Percentiles rank a stretch among this genome's conserved stretches.
phyloP scores from a whole-genome alignment of 2,113 vertebrate species.

The Alaudala cheleensis region DNA sequence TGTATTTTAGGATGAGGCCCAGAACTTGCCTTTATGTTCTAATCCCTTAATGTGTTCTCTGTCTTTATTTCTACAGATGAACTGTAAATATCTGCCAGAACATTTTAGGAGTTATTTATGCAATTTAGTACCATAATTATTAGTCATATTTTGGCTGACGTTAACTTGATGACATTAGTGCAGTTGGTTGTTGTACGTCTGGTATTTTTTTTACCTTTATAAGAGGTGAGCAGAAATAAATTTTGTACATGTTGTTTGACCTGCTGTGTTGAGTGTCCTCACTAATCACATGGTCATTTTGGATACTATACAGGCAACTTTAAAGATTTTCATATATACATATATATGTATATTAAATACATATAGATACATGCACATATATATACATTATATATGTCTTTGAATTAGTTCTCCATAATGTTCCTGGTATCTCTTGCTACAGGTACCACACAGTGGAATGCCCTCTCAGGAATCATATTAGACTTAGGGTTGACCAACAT shows the following conservation, averaged over 20 bases:
- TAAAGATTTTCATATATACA: background rate
- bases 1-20: background rate
- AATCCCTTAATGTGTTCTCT: background rate
- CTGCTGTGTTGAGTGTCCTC: background rate
- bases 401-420: background rate
- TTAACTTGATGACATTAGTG: conserved; percentile 20
- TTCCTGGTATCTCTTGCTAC: background rate
- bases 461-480: background rate
- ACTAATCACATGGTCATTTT: background rate
- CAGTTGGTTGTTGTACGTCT: conserved; percentile 7
- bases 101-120: conserved; percentile 24
- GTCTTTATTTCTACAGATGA: conserved; percentile 43
- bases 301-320: background rate
- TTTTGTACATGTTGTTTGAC: background rate
- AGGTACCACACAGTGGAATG: background rate
- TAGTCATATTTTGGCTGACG: conserved; percentile 20
- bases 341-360: background rate
- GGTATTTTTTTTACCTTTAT: conserved; percentile 20
- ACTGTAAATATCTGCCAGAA: conserved; percentile 25
- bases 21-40: background rate
- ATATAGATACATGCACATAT: background rate
- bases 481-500: background rate
- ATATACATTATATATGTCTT: background rate
- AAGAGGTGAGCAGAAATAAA: conserved; percentile 23
- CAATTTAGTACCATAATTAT: conserved; percentile 14